Base-by-base conservation (phyloP, 2,113 vertebrate species). In the Murina feae region DNA sequence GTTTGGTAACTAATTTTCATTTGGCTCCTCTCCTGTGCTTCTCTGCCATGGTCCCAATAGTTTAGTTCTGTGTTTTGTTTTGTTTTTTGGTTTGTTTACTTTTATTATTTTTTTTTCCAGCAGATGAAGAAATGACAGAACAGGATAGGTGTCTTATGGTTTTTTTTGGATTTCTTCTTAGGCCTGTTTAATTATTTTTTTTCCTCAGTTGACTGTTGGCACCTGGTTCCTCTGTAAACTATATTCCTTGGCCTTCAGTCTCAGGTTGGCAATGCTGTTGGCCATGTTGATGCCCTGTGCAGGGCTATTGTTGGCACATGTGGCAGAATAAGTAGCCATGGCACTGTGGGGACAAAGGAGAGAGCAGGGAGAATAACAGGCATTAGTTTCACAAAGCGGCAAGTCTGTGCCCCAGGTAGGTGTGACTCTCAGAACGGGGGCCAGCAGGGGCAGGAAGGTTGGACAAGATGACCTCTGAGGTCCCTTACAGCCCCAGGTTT, bases 241-340 rank as follows among this genome's bases (percentile, higher is more conserved):
- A 99, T 99, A 99, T 98, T 99, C 99, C 98, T 99, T 99, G 98
- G 99, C 99, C 98, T 99, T 99, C 98, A 99, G 99, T 98, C 99
- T 99, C 98, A 99, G 99, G 99, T 99, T 99, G 97, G 99, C 99
- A 98, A 99, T 99, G 98, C 99, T 99, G 99, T 99, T 99, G 98
- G 99, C 99, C 99, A 99, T 99, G 98, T 99, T 99, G 99, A 99
- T 99, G 94, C 99, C 99, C 99, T 99, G 99, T 30, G 99, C 98
- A 2, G 99, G 98, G 98, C 99, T 99, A 98, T 98, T 97, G 94
- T 99, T 99, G 99, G 99, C 99, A 98, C 99, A 99, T 79, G 99
- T 99, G 98, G 99, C 98, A 11, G 99, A 99, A 97, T 99, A 99
- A 97, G 99, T 99, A 95, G 99, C 99, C 99, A 99, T 99, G 98